Conservation (phyloP, 1,140 invertebrate species). For the Anastrepha obliqua region DNA sequence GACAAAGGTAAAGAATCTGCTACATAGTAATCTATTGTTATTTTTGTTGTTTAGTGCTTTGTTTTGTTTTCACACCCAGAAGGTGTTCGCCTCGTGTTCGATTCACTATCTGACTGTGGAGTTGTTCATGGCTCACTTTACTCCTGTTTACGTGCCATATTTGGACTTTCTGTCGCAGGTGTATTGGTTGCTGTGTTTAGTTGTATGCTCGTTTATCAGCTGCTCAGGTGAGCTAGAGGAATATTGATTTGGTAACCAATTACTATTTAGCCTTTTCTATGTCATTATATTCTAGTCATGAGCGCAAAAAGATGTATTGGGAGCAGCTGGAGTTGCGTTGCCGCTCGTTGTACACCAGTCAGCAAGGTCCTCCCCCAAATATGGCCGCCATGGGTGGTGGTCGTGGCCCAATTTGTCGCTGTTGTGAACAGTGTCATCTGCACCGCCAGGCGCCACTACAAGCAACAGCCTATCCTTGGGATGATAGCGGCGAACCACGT, state of each 20-base stretch:
- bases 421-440: conserved; percentile 73
- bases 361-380: conserved; percentile 70
- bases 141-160: conserved; percentile 89
- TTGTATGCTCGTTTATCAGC: conserved; percentile 92
- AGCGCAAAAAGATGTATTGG: conserved; percentile 96
- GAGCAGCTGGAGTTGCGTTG: conserved; percentile 90
- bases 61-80: conserved; percentile 61
- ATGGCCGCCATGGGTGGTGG: conserved; percentile 60
- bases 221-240: conserved; percentile 79
- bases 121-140: conserved; percentile 91
- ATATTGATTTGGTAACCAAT: neutral
- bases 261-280: neutral
- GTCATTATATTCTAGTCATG: conserved; percentile 80
- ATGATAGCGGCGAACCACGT: conserved; percentile 66
- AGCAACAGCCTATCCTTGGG: conserved; percentile 68
- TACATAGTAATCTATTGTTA: neutral
- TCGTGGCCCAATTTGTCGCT: conserved; percentile 67
- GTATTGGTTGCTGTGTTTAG: conserved; percentile 93
- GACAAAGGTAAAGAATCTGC: conserved; percentile 77
- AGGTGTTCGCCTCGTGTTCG: conserved; percentile 82
- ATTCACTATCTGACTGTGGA: conserved; percentile 88
- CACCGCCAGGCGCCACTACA: conserved; percentile 69
- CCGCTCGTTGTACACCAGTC: conserved; percentile 83
- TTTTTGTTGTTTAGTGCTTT: conserved; percentile 14
- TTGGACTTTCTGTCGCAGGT: conserved; percentile 90